Conservation (phyloP, 2,888 invertebrate species). For the Nymphalis c-album region DNA sequence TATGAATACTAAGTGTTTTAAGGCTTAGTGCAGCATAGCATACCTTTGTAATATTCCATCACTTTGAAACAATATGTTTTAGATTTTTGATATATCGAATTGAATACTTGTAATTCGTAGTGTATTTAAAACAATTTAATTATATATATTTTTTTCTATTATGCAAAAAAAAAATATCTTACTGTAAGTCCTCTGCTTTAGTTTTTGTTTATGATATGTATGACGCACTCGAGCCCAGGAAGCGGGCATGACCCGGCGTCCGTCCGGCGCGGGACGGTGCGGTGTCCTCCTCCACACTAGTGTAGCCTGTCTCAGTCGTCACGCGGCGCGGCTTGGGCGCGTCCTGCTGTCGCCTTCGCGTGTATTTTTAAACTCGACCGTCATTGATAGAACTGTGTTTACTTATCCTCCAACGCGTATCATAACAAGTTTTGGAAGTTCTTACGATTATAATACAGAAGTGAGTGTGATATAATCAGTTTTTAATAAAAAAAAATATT, state of each 20-base stretch:
- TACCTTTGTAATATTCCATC: background rate
- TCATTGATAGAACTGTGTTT: slow-evolving; percentile 67
- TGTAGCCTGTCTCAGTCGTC: slow-evolving; percentile 54
- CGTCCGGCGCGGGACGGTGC: slow-evolving; percentile 56
- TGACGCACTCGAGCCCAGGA: slow-evolving; percentile 68
- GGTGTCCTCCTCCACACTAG: slow-evolving; percentile 35
- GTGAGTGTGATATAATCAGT: slow-evolving; percentile 16
- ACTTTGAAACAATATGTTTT: too few species aligned
- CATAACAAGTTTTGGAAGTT: slow-evolving; percentile 4
- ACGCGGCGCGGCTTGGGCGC: slow-evolving; percentile 65
- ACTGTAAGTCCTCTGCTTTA: slow-evolving; percentile 28
- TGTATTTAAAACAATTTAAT: background rate
- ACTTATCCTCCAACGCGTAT: slow-evolving; percentile 40
- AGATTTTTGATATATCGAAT: too few species aligned
- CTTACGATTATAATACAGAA: slow-evolving; percentile 6
- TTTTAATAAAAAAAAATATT: background rate
- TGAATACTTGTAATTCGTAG: too few species aligned
- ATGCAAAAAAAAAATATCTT: background rate
- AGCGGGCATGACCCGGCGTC: slow-evolving; percentile 59
- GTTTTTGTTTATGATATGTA: slow-evolving; percentile 60
- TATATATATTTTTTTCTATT: background rate
- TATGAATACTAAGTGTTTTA: slow-evolving; percentile 2
- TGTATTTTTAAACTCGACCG: slow-evolving; percentile 73
- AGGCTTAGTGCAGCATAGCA: background rate
- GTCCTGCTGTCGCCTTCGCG: slow-evolving; percentile 73